Base-by-base conservation (phyloP, 1,140 invertebrate genomes). In the Drosophila eugracilis region DNA sequence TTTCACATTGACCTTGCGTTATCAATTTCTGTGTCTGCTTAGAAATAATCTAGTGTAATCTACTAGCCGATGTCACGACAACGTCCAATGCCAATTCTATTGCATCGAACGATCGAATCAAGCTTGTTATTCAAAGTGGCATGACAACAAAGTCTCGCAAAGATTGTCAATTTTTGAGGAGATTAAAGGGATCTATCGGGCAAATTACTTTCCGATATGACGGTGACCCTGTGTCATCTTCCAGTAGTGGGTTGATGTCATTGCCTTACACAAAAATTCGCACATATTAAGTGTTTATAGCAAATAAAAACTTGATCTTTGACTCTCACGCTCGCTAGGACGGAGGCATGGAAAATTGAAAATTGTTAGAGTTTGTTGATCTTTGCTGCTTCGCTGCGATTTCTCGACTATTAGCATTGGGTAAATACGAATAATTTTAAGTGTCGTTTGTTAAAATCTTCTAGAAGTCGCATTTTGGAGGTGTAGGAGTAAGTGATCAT, bases 241-340 rank as follows among this genome's bases (percentile, higher is more conserved):
- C 9, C 4, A 48, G 53, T 62, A 32, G 26, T 26, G 22, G 44
- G 28, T 65, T 65, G 63, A 66, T 34, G 63, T 67, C 63, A 69
- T 69, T 55, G 32, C 34, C 28, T 41, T 42, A 48, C 22, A 36
- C 42, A 69, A 26, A 55, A 55, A 55, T 15, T 41, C 21, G 41
- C 30, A 66, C 26, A 15, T 67, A 65, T 65, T 24, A 65, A 32
- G 36, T 41, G 62, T 17, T 9, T n/a, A 55, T 12, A 21, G 52
- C 41, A 63, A 66, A 66, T 42, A 69, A 10, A 24, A 32, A 71
- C 67, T 71, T 71, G 53, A 71, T 70, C 67, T 71, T 71, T 71
- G 67, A 24, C 52, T 44, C 42, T 15, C 30, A 58, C 41, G 30
- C 37, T 55, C 32, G 32, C 34, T 67, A 47, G 30, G 17, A 22